Evolutionary conservation across 2,888 invertebrate genomes (phyloP).

Genomic region (Machimus rusticus): DNA sequence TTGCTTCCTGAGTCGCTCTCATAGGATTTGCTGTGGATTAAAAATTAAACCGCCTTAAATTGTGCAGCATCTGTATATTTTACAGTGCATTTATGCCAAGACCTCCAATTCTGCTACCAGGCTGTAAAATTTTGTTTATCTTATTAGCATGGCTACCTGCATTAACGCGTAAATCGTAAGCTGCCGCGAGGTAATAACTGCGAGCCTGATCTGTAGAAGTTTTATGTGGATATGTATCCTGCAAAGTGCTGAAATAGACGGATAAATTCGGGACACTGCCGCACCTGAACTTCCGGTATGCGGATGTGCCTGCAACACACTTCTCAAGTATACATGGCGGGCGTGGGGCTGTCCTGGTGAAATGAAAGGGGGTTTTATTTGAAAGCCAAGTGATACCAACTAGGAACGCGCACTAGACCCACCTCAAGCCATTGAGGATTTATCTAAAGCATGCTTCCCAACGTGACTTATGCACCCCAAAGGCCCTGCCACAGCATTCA

Average conservation of each 20-base stretch:
- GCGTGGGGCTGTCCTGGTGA: neutral
- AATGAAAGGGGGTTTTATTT: neutral
- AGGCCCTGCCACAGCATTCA: neutral
- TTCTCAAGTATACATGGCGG: neutral
- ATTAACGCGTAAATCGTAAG: neutral
- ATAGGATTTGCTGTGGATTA: neutral
- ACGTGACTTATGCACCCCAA: neutral
- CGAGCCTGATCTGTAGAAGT: neutral
- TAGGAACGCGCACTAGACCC: neutral
- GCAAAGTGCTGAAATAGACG: neutral
- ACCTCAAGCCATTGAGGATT: neutral
- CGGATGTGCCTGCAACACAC: neutral
- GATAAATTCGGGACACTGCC: neutral
- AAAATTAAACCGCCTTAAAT: neutral
- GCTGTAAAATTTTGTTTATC: neutral
- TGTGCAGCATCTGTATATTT: neutral
- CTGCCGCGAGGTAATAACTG: neutral
- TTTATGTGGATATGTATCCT: neutral
- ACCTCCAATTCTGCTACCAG: neutral
- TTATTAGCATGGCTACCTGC: neutral
- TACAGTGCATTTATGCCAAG: neutral
- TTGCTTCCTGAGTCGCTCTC: neutral
- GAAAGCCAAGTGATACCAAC: neutral
- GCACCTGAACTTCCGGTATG: neutral
- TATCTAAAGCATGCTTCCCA: neutral